A percentile compares a stretch with the other conserved stretches of the same genome.
phyloP scores from a whole-genome alignment of 2,797 vertebrate species.

The Dryobates pubescens region DNA sequence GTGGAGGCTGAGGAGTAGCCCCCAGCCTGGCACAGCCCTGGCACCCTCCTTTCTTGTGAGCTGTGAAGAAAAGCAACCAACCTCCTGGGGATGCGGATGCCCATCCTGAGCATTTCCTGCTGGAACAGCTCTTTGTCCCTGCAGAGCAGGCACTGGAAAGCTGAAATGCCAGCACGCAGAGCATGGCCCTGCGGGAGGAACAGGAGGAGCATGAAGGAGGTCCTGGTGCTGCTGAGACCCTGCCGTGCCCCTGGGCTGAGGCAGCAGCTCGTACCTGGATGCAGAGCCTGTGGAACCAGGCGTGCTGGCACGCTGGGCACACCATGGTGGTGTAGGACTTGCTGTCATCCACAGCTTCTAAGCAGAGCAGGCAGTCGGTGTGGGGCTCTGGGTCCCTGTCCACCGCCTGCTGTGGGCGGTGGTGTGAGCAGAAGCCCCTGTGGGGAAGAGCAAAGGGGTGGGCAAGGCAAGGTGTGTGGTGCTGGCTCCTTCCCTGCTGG shows the following conservation, averaged over 20 bases:
- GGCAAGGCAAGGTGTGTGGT: too few species aligned
- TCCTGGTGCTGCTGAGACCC: neutral
- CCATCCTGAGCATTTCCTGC: too few species aligned
- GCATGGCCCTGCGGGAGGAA: neutral
- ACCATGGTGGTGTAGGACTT: neutral
- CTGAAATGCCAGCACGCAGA: too few species aligned
- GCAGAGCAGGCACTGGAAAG: too few species aligned
- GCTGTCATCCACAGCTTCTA: neutral
- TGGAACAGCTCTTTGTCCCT: too few species aligned
- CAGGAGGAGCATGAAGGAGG: neutral
- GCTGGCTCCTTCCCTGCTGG: too few species aligned
- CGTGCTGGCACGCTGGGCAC: neutral
- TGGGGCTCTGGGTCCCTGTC: too few species aligned
- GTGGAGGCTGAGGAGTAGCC: neutral
- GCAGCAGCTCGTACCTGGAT: neutral
- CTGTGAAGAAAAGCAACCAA: neutral
- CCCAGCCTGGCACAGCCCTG: too few species aligned
- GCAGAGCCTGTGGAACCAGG: neutral
- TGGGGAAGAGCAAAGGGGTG: too few species aligned
- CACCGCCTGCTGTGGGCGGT: too few species aligned
- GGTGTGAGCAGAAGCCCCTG: too few species aligned
- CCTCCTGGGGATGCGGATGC: neutral
- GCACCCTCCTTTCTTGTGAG: neutral
- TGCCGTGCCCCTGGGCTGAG: neutral
- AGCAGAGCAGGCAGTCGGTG: neutral